Evolutionary conservation across 2,113 vertebrate genomes (phyloP).

Genomic region (Montifringilla adamsi): DNA sequence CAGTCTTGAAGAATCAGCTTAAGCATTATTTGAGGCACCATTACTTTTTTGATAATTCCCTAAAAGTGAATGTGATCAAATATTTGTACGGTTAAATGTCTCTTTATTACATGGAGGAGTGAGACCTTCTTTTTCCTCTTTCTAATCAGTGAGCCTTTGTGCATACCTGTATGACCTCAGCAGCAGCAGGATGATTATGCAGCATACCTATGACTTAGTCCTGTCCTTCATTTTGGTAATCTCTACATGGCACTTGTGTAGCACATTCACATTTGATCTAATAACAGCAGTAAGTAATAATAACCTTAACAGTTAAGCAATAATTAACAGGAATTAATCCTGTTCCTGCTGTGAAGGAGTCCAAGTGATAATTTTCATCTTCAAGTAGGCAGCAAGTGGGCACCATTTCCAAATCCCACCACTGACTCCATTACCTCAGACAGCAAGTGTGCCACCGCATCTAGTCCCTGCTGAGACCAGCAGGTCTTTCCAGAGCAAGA

Average conservation of each 20-base stretch:
- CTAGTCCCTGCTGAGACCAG: neutral
- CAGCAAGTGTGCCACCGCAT: neutral
- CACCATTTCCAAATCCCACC: neutral
- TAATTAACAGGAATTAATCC: neutral
- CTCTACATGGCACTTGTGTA: neutral
- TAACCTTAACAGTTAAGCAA: neutral
- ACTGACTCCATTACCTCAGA: neutral
- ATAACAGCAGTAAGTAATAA: neutral
- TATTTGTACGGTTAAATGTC: neutral
- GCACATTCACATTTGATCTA: neutral
- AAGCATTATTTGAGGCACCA: neutral
- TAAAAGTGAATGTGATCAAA: neutral
- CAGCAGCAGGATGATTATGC: neutral
- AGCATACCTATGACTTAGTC: neutral
- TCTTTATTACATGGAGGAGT: neutral
- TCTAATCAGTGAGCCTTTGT: neutral
- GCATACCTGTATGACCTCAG: neutral
- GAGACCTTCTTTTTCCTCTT: neutral
- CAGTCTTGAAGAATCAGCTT: neutral
- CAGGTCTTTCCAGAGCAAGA: neutral
- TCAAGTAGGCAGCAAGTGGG: neutral
- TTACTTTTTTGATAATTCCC: neutral
- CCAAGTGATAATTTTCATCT: neutral
- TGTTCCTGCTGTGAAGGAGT: neutral
- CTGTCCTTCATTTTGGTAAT: neutral